Percentiles rank a stretch among this genome's conserved stretches.
Conservation (phyloP, 2,888 invertebrate species). For the Emmelina monodactyla region DNA sequence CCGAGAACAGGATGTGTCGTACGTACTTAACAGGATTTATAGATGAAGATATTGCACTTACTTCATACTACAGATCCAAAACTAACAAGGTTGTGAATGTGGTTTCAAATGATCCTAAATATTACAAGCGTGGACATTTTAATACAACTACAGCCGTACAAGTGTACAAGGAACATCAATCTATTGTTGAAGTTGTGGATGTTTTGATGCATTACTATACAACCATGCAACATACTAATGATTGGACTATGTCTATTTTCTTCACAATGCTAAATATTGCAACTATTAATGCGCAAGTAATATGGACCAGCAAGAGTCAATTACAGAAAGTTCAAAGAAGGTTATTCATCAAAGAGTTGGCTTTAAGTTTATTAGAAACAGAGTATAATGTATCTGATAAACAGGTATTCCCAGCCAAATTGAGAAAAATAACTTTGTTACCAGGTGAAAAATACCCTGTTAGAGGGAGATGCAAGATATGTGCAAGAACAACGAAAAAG, state of each 20-base stretch:
- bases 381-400: no score
- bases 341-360: slow-evolving; percentile 40
- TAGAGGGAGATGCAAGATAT: slow-evolving; percentile 36
- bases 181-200: slow-evolving; percentile 43
- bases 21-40: slow-evolving; percentile 40
- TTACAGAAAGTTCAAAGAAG: slow-evolving; percentile 29
- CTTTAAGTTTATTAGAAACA: slow-evolving; percentile 31
- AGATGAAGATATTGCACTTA: slow-evolving; percentile 31
- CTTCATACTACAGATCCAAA: slow-evolving; percentile 37
- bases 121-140: slow-evolving; percentile 34
- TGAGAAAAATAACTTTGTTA: no score
- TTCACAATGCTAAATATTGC: slow-evolving; percentile 51
- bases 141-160: slow-evolving; percentile 34
- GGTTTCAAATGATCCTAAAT: slow-evolving; percentile 40
- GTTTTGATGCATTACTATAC: slow-evolving; percentile 55
- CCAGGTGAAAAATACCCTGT: no score
- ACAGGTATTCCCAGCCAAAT: no score
- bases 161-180: slow-evolving; percentile 42
- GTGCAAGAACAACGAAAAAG: slow-evolving; percentile 30
- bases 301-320: slow-evolving; percentile 37
- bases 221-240: slow-evolving; percentile 47
- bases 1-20: slow-evolving; percentile 29
- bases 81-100: slow-evolving; percentile 34
- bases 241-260: slow-evolving; percentile 49
- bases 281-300: slow-evolving; percentile 48